Evolutionary conservation across 2,113 vertebrate species (phyloP), one percentile per base, ranked within the genome.

Genomic region (Cricetomys ansorgei): DNA sequence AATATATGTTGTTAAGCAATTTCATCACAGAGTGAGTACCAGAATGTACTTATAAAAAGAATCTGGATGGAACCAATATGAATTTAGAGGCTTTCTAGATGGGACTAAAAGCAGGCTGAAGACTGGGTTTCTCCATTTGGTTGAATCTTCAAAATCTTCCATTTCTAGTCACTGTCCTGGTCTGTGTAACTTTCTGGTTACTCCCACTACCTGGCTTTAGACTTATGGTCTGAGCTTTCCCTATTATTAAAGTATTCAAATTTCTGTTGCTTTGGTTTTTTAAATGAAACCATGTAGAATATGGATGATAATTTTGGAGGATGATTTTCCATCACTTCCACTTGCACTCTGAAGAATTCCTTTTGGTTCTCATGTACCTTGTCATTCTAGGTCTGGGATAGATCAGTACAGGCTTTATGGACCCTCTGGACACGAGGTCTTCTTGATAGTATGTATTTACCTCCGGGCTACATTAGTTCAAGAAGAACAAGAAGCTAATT

Each of bases 231-330:
- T 50, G 83, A 77, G 48, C 48, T 67, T 76, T 87, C 48, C 15
- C 13, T 21, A 25, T 93, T 67, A 91, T 57, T 91, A 43, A 96
- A 57, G 4, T 88, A 91, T 55, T 81, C 21, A 80, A 62, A 40
- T 92, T 96, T 94, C n/a, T 85, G 4, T 89, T 91, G 37, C 75
- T 93, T 75, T 86, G 62, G 65, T 45, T 96, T 96, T 65, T 91
- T 62, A 97, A 67, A 67, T 93, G 59, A 50, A 9, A 40, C 3
- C 48, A 72, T 50, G 50, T 77, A 27, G 17, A 92, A 81, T 93
- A 59, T 91, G 37, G 12, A 50, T 86, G 73, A 64, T 95, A 73
- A 85, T 92, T 94, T 73, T 76, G 27, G 76, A 88, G 40, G 0
- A 0, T 86, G 67, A 76, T 96, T 90, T 87, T 86, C 72, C 75